Evolutionary conservation across 2,113 vertebrate genomes (phyloP).

Genomic region (Rhea americana): DNA sequence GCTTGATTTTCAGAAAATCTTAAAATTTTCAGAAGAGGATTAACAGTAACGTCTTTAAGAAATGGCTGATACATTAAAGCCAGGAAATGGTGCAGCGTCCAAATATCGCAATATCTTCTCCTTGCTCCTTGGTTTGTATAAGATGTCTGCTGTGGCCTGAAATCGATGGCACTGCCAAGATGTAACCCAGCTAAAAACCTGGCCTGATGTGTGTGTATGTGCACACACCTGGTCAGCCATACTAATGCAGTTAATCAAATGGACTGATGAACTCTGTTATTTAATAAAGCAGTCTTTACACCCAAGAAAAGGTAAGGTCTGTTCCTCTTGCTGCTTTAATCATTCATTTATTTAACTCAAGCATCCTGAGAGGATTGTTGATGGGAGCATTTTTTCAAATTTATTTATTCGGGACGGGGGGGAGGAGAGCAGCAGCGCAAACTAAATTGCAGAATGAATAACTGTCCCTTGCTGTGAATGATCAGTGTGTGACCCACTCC

Average conservation of each 20-base stretch:
- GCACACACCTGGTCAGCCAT: accelerated
- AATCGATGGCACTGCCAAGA: accelerated
- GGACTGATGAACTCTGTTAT: neutral
- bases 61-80: neutral
- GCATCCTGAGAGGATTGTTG: neutral
- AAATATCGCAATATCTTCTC: neutral
- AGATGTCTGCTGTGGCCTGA: accelerated
- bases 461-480: neutral
- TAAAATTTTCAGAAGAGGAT: neutral
- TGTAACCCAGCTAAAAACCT: accelerated
- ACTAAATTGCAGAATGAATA: neutral
- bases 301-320: neutral
- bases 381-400: neutral
- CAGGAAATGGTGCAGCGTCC: neutral
- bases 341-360: neutral
- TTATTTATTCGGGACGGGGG: neutral
- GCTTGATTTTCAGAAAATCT: neutral
- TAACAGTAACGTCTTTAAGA: neutral
- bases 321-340: neutral
- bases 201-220: neutral
- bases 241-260: accelerated
- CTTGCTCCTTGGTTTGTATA: accelerated
- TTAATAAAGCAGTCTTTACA: slow-evolving; percentile 31
- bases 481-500: neutral
- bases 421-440: neutral